Evolutionary conservation across 2,888 invertebrate species (phyloP), one percentile per base, ranked within the genome.

Genomic region (Halictus quadricinctus): DNA sequence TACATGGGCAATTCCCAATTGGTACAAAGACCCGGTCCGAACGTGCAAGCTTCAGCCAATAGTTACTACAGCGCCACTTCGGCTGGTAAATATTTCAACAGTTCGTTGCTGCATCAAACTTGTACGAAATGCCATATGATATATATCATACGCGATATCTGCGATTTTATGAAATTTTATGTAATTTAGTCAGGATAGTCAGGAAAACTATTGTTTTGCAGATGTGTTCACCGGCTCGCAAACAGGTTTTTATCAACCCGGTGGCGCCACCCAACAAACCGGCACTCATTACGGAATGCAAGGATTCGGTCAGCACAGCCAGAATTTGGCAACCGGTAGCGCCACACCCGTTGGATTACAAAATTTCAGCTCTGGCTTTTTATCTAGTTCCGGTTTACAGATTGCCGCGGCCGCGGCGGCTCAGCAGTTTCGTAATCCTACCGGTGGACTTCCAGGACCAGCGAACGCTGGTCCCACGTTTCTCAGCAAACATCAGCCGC

Each of bases 1-100:
- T 97, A 96, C 94, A 95, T 97, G 92, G 95, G 96, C 74, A 96
- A 96, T 85, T 96, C 96, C 0, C 96, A 96, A 83, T 95, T 97
- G 87, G 95, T 97, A 80, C 96, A 96, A 87, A 95, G 96, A 92
- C 96, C 95, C 48, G 95, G 95, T 70, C 95, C 96, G n/a, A 93
- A 93, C 76, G 94, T 95, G 76, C 95, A 94, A 88, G 94, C 93
- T 43, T 94, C 94, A 76, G 93, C 94, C 48, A 94, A 94, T 80
- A 94, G 94, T 86, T 95, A 95, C 83, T 94, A 94, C 80, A 94
- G 93, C 80, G 94, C 94, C 70, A 94, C 94, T 79, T 94, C 94
- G 78, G 94, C 94, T 86, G 94, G 94, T 94, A 93, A 92, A 48
- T 77, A 66, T 69, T 29, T 36, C 2, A 50, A 76, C n/a, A 43